phyloP scores from a whole-genome alignment of 2,888 invertebrate genomes.

The Leuctra nigra region DNA sequence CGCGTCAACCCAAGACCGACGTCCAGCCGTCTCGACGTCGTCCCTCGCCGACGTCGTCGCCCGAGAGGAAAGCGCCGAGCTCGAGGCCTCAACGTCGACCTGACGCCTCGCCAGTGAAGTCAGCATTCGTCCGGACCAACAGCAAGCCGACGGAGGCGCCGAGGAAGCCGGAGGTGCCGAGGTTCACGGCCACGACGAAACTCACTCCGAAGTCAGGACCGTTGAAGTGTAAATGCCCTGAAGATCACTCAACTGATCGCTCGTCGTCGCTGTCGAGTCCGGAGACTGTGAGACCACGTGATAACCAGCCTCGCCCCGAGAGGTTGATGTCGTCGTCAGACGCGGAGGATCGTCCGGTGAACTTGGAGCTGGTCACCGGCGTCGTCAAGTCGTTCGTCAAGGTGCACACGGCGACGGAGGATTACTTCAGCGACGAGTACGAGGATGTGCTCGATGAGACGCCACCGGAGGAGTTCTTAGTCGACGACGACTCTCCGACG shows the following conservation, averaged over 20 bases:
- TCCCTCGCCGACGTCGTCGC: conserved; percentile 4
- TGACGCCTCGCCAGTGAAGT: conserved; percentile 9
- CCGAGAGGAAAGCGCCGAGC: background rate
- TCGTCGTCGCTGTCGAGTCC: conserved; percentile 28
- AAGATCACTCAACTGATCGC: conserved; percentile 38
- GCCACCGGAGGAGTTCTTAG: conserved; percentile 43
- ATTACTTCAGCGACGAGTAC: conserved; percentile 21
- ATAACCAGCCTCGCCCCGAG: background rate
- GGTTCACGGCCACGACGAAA: conserved; percentile 30
- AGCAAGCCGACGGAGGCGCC: conserved; percentile 11
- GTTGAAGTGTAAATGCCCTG: conserved; percentile 41
- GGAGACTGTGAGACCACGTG: conserved; percentile 26
- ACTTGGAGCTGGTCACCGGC: background rate
- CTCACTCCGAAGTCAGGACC: conserved; percentile 31
- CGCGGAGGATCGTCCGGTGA: background rate
- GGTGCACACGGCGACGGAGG: background rate
- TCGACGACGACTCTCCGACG: conserved; percentile 39
- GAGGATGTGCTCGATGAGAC: conserved; percentile 29
- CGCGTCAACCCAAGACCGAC: background rate
- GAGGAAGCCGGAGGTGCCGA: conserved; percentile 12
- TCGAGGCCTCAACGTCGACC: background rate
- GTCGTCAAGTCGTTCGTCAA: background rate
- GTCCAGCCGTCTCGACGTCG: background rate
- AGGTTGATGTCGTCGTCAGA: conserved; percentile 3
- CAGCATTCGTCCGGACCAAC: conserved; percentile 23